Conservation (phyloP, 2,113 vertebrate species). For the Apteryx mantelli region DNA sequence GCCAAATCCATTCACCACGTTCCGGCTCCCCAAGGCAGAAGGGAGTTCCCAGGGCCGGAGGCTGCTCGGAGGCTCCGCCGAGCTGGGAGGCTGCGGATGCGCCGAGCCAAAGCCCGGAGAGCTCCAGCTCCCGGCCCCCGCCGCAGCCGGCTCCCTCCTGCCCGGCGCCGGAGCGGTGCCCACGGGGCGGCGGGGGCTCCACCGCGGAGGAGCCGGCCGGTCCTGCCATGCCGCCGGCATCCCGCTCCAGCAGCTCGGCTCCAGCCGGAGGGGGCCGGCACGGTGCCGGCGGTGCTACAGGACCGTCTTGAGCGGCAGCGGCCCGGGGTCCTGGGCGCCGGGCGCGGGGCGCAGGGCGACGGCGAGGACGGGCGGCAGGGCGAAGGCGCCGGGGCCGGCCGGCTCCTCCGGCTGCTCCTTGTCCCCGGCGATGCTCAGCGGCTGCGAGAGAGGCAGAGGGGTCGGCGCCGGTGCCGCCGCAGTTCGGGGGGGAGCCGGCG, state of each 20-base stretch:
- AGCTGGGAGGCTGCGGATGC: too few species aligned
- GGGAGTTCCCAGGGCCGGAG: constrained; percentile 40
- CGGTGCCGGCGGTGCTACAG: not conserved
- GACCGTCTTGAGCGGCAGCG: constrained; percentile 83
- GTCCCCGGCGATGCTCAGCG: constrained; percentile 92
- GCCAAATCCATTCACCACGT: constrained; percentile 72
- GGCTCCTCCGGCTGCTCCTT: constrained; percentile 87
- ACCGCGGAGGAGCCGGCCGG: not conserved
- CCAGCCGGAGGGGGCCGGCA: too few species aligned
- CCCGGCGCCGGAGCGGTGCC: constrained; percentile 41
- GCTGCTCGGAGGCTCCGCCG: not conserved
- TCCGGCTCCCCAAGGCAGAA: not conserved
- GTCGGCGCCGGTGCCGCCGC: too few species aligned
- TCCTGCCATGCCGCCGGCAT: too few species aligned
- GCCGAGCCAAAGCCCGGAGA: too few species aligned
- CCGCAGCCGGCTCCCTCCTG: constrained; percentile 49
- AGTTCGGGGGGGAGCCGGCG: rapidly evolving
- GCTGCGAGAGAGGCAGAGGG: constrained; percentile 42
- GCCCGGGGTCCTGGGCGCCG: constrained; percentile 80
- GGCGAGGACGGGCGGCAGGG: constrained; percentile 81
- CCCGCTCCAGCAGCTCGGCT: too few species aligned
- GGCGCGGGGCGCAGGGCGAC: constrained; percentile 80
- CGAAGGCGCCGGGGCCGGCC: constrained; percentile 78
- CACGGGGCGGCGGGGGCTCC: not conserved
- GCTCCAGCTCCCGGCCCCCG: not conserved